Base-by-base conservation (phyloP, 2,888 invertebrate genomes). In the Pachycephus smyrnensis region DNA sequence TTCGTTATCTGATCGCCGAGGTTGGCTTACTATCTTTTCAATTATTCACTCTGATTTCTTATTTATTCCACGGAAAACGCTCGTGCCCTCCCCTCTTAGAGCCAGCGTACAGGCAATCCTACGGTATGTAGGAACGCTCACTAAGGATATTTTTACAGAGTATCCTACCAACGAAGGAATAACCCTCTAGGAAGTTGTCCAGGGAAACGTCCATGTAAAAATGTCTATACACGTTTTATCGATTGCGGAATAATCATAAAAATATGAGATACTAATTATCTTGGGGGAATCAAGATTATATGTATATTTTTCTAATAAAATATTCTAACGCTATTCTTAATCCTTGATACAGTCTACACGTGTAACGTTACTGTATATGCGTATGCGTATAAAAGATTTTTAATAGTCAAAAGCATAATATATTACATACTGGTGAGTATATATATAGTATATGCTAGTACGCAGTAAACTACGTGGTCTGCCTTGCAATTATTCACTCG, bases 1-100 rank as follows among this genome's bases (percentile, higher is more conserved):
- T 31, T 33, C 33, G 12, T 15, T 71, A 71, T 71, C 71, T 71
- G 71, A 71, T 71, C 33, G 31, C 12, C 71, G 23, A 55, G 55
- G 55, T 23, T 55, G 71, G 71, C 23, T 33, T 12, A 71, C 12
- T 31, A 71, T 71, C 71, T 33, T 12, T 31, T 71, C 71, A 71
- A 71, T 71, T 71, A 71, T 71, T 71, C 31, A 71, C 71, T 32
- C 71, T 71, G 71, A 71, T 71, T 71, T 71, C 71, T 71, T 71
- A 71, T 71, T 71, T 71, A 71, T 71, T 71, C 31, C 71, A 31
- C 33, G 4, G 12, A 71, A 71, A 55, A 55, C 55, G 23, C 3
- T 15, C 15, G 15, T 40, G 40, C 6, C 40, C 15, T 15, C 15
- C 15, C 15, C 40, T 40, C 15, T 55, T 55, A 55, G 23, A 23